Conservation (phyloP, 2,888 invertebrate species). For the Drosophila longiperda region DNA sequence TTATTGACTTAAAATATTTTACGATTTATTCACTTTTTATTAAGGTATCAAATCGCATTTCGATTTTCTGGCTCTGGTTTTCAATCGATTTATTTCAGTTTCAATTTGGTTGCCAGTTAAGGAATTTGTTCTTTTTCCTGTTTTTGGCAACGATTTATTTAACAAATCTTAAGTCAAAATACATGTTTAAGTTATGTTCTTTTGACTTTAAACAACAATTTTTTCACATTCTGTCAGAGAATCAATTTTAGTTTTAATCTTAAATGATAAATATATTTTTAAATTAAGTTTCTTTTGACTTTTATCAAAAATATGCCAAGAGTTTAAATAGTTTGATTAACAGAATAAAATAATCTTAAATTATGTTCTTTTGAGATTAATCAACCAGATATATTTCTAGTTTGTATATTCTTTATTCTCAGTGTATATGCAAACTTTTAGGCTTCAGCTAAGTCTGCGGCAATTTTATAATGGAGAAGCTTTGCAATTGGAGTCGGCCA, state of each 20-base stretch:
- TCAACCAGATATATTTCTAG: background rate
- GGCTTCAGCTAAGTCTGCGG: background rate
- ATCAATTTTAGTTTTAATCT: background rate
- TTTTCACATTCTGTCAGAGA: background rate
- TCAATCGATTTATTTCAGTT: background rate
- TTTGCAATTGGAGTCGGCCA: conserved; percentile 20
- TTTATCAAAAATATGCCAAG: no score
- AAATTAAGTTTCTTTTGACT: background rate
- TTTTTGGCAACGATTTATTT: no score
- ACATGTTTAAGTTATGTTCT: background rate
- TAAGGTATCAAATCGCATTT: background rate
- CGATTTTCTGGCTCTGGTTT: no score
- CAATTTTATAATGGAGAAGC: background rate
- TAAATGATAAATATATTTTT: background rate
- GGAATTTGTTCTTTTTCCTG: background rate
- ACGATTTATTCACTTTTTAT: no score
- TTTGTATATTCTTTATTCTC: background rate
- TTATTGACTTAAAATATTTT: no score
- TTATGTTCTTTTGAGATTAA: background rate
- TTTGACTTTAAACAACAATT: background rate
- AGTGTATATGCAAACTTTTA: background rate
- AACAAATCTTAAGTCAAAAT: background rate
- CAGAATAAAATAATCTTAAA: background rate
- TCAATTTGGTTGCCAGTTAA: no score
- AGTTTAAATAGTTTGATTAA: no score